A percentile compares a stretch with the other conserved stretches of the same genome.
Evolutionary conservation across 2,888 invertebrate genomes (phyloP).

Genomic region (Drosophila colorata): DNA sequence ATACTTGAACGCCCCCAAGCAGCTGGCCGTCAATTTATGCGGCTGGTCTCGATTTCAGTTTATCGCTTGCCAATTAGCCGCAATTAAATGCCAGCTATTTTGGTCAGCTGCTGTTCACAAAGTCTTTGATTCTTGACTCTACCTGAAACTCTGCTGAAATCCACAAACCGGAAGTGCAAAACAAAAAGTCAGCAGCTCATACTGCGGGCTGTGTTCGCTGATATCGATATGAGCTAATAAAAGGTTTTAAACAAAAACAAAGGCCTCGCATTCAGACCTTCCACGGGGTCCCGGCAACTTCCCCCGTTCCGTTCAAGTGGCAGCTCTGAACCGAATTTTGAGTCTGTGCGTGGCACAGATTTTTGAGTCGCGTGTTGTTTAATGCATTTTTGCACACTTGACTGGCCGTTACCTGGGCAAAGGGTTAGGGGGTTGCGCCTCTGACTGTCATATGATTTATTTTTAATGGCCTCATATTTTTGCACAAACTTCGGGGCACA

Average conservation of each 20-base stretch:
- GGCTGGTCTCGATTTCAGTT: conserved; percentile 12
- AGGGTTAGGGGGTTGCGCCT: conserved; percentile 49
- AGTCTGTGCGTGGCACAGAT: conserved; percentile 29
- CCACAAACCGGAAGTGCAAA: conserved; percentile 63
- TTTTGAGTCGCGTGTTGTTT: conserved; percentile 71
- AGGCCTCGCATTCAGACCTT: conserved; percentile 25
- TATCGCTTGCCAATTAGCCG: conserved; percentile 53
- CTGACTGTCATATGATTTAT: conserved; percentile 73
- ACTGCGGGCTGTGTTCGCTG: conserved; percentile 23
- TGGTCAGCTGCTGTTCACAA: conserved; percentile 38
- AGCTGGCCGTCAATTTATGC: conserved; percentile 12
- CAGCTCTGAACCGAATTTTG: conserved; percentile 24
- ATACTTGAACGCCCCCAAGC: conserved; percentile 24
- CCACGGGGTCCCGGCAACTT: conserved; percentile 2
- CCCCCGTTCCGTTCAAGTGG: conserved; percentile 50
- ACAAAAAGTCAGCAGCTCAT: conserved; percentile 38
- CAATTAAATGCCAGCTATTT: conserved; percentile 45
- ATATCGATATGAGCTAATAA: conserved; percentile 78
- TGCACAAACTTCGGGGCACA: conserved; percentile 55
- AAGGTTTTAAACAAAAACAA: conserved; percentile 73
- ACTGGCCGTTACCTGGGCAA: conserved; percentile 65
- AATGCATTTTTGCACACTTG: conserved; percentile 80
- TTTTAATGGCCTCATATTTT: conserved; percentile 76
- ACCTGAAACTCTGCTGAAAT: conserved; percentile 15
- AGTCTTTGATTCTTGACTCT: conserved; percentile 19